These are phyloP conservation scores for Marisa cornuarietis DNA, from an alignment of 1,140 invertebrate species.

Conservation along the genomic window DNA sequence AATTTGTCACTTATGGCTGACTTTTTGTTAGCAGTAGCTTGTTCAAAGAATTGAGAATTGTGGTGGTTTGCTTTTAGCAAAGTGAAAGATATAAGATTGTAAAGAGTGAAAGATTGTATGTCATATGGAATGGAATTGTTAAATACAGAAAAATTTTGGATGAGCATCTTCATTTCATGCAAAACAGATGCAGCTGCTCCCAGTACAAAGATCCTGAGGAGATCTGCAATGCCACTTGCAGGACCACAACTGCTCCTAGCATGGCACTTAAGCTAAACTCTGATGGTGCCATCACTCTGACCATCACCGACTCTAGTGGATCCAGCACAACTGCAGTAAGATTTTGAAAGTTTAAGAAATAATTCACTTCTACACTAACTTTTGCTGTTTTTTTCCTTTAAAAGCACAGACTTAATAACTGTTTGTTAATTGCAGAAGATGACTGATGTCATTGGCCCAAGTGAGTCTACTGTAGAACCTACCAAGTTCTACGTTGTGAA, in stretches of 20 bases:
- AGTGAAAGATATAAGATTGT: too few species aligned
- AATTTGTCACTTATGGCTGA: too few species aligned
- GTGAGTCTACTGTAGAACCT: slow-evolving; percentile 33
- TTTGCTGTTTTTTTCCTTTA: neutral
- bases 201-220: slow-evolving; percentile 40
- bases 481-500: slow-evolving; percentile 38
- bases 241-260: slow-evolving; percentile 35
- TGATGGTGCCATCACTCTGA: slow-evolving; percentile 43
- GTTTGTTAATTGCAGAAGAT: slow-evolving; percentile 39
- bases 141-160: too few species aligned
- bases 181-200: slow-evolving; percentile 53
- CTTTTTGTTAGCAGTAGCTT: too few species aligned
- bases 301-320: slow-evolving; percentile 45
- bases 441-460: slow-evolving; percentile 46
- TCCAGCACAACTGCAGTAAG: slow-evolving; percentile 37
- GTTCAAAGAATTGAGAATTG: too few species aligned
- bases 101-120: too few species aligned
- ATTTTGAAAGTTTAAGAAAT: neutral
- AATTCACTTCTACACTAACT: neutral
- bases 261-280: slow-evolving; percentile 33
- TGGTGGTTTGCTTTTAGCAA: too few species aligned
- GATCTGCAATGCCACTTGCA: slow-evolving; percentile 53
- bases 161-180: too few species aligned
- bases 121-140: too few species aligned
- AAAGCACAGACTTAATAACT: neutral